Conservation (phyloP, 2,888 invertebrate genomes). For the Rhorus exstirpatorius region DNA sequence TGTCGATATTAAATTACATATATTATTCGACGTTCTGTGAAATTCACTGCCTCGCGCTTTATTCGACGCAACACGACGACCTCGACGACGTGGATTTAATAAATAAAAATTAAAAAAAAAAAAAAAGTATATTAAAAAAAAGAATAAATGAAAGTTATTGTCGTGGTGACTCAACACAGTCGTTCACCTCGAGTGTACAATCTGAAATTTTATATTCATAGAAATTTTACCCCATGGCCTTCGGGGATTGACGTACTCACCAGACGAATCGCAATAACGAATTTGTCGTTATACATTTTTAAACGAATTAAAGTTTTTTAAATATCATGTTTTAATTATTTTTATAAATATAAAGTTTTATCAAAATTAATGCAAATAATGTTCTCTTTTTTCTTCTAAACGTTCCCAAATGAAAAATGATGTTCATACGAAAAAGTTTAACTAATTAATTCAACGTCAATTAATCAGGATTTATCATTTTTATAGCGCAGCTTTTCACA, state of each 20-base stretch:
- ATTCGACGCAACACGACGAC: background rate
- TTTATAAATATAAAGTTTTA: too few relatives aligned
- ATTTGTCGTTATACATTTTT: too few relatives aligned
- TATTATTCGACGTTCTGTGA: too few relatives aligned
- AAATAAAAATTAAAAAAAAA: background rate
- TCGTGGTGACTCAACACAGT: constrained; percentile 4
- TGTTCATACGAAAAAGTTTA: too few relatives aligned
- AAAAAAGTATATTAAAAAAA: background rate
- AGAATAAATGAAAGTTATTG: background rate
- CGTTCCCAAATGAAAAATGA: too few relatives aligned
- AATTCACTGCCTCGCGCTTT: too few relatives aligned
- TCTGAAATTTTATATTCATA: constrained; percentile 3
- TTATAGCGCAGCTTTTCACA: too few relatives aligned
- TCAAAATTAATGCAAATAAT: too few relatives aligned
- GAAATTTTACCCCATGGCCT: background rate
- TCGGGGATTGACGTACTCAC: background rate
- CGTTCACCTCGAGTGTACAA: constrained; percentile 14
- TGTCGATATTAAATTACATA: too few relatives aligned
- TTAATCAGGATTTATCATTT: background rate
- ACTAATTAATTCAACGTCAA: background rate
- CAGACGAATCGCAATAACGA: background rate
- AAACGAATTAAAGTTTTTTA: too few relatives aligned
- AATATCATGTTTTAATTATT: background rate
- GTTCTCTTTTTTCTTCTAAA: too few relatives aligned
- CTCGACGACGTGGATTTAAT: background rate